These are phyloP conservation scores for Bembecia ichneumoniformis DNA, from an alignment of 2,888 invertebrate genomes.

Conservation along the genomic window DNA sequence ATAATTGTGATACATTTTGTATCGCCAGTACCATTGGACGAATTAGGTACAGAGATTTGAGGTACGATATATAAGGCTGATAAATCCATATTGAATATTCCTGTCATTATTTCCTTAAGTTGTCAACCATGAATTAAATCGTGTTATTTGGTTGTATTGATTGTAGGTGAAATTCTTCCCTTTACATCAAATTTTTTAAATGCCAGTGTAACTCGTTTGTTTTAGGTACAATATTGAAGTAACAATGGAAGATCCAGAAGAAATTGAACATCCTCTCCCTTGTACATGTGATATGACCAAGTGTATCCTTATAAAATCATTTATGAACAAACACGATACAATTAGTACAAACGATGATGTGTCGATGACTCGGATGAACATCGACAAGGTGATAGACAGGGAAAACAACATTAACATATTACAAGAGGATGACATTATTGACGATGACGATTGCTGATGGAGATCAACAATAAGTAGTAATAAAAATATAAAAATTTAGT, in stretches of 20 bases:
- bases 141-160: too few relatives aligned
- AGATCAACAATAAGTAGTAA: too few relatives aligned
- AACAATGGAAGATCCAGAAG: conserved; percentile 77
- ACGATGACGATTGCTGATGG: not conserved
- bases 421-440: not conserved
- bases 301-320: conserved; percentile 80
- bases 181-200: too few relatives aligned
- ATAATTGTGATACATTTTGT: too few relatives aligned
- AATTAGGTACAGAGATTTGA: too few relatives aligned
- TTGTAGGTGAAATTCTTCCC: too few relatives aligned
- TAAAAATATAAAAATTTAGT: too few relatives aligned
- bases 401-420: not conserved
- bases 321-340: conserved; percentile 63
- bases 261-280: conserved; percentile 81
- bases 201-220: conserved; percentile 1
- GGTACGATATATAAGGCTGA: too few relatives aligned
- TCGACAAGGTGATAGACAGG: conserved; percentile 19
- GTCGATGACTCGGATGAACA: conserved; percentile 11
- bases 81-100: too few relatives aligned
- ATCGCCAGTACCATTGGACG: too few relatives aligned
- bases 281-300: conserved; percentile 84
- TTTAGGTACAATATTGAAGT: conserved; percentile 78
- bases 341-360: conserved; percentile 7
- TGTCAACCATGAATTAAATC: too few relatives aligned
- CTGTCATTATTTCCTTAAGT: too few relatives aligned